Base-by-base conservation (phyloP, 1,140 invertebrate genomes). In the Portunus trituberculatus region DNA sequence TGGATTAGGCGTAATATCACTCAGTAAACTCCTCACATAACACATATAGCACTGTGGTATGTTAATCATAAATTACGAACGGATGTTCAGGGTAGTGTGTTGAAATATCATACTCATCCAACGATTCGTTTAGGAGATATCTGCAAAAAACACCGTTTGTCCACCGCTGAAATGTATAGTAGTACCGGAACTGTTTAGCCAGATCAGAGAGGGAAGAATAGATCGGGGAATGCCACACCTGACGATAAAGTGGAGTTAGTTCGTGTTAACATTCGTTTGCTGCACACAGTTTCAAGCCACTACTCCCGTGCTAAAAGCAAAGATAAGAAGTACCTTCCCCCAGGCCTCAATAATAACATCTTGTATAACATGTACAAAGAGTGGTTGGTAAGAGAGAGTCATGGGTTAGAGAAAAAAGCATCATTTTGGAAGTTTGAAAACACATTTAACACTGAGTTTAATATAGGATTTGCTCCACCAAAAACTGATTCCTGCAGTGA, bases 281-380 rank as follows among this genome's bases (percentile, higher is more conserved):
- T 16, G 88, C 48, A 16, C 25, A 48, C 31, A 25, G 10, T 45
- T 8, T 45, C 32, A 10, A 48, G 32, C 25, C 88, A 90, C 88
- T 90, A 90, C 48, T 46, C 45, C 14, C 31, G 88, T 8, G 88
- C 88, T 8, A 90, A 90, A 28, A 90, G 88, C 48, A 4, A 4
- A 2, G 1, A 90, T 48, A 1, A 39, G 2, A 25, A 25, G 4
- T 90, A 90, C 48, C 25, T 45, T 20, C 88, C 32, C 32, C 88
- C 45, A 10, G 88, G 88, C 2, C 12, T 48, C 10, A 90, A 48
- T n/a, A 32, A 10, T 7, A 90, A 46, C 1, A 90, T 45, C 4
- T 46, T 90, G 32, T 46, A 90, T 48, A 28, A 90, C n/a, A n/a
- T 46, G n/a, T 90, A 90, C 31, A 28, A 46, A 25, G 32, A 90